phyloP scores from a whole-genome alignment of 2,797 vertebrate species.

The Phrynocephalus forsythii region DNA sequence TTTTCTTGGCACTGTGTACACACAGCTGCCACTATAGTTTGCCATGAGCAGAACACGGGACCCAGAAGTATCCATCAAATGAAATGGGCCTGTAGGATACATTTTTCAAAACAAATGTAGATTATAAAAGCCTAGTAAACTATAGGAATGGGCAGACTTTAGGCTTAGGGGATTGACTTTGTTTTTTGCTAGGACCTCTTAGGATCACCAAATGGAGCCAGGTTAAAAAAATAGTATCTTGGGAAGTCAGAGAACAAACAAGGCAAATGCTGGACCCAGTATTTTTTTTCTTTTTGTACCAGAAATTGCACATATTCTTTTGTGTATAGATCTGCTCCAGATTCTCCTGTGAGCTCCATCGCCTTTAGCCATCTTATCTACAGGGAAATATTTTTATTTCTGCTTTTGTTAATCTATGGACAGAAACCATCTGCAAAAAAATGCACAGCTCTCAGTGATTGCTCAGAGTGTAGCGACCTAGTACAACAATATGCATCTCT shows the following conservation, averaged over 20 bases:
- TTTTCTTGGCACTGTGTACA: slow-evolving; percentile 1
- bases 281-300: neutral
- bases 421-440: no score
- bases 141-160: neutral
- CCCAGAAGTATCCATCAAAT: neutral
- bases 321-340: neutral
- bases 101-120: slow-evolving; percentile 11
- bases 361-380: neutral
- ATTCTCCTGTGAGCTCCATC: neutral
- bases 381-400: neutral
- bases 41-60: slow-evolving; percentile 11
- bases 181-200: neutral
- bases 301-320: neutral
- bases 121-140: slow-evolving; percentile 7
- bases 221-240: neutral
- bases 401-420: neutral
- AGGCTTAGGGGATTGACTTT: neutral
- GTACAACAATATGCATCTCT: no score
- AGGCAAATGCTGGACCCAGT: neutral
- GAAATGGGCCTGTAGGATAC: slow-evolving; percentile 22
- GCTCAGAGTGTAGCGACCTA: no score
- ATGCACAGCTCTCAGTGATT: no score
- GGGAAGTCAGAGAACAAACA: neutral
- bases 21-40: slow-evolving; percentile 24
- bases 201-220: neutral